phyloP scores from a whole-genome alignment of 2,888 invertebrate genomes.

The Tenthredo distinguenda region DNA sequence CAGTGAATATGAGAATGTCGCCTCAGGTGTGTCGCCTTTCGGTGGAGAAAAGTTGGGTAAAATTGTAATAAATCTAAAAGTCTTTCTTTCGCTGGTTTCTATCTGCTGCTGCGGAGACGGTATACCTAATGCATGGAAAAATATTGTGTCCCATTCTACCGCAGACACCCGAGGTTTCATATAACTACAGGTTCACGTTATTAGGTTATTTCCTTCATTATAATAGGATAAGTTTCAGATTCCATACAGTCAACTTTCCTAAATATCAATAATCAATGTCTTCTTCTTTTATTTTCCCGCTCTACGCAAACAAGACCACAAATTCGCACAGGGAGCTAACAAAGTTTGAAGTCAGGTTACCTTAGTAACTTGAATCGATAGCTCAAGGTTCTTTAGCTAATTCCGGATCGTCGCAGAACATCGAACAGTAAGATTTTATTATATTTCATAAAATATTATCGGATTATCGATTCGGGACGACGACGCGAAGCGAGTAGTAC shows the following conservation, averaged over 20 bases:
- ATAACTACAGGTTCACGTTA: conserved; percentile 7
- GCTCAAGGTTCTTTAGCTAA: conserved; percentile 15
- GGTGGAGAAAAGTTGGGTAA: conserved; percentile 20
- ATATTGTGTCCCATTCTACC: conserved; percentile 29
- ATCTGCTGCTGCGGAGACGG: conserved; percentile 4
- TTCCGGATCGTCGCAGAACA: neutral
- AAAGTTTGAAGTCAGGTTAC: conserved; percentile 21
- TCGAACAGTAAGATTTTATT: neutral
- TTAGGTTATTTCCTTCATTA: neutral
- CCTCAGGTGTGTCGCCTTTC: conserved; percentile 12
- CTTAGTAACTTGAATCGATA: conserved; percentile 32
- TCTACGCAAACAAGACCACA: neutral
- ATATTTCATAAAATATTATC: conserved; percentile 1
- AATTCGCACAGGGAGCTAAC: conserved; percentile 5
- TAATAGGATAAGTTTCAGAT: neutral
- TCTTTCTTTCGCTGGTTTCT: conserved; percentile 17
- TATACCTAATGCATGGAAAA: conserved; percentile 33
- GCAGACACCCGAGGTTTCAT: neutral
- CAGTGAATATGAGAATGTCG: conserved; percentile 35
- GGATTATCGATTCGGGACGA: neutral
- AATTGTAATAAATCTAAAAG: conserved; percentile 43
- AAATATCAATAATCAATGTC: neutral
- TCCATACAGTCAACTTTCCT: neutral
- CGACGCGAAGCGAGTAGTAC: neutral
- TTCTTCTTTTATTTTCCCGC: neutral